Percentiles rank a stretch among this genome's conserved stretches.
These are phyloP conservation scores for Aspidiotus destructor DNA, from an alignment of 2,888 invertebrate species.

Conservation along the genomic window DNA sequence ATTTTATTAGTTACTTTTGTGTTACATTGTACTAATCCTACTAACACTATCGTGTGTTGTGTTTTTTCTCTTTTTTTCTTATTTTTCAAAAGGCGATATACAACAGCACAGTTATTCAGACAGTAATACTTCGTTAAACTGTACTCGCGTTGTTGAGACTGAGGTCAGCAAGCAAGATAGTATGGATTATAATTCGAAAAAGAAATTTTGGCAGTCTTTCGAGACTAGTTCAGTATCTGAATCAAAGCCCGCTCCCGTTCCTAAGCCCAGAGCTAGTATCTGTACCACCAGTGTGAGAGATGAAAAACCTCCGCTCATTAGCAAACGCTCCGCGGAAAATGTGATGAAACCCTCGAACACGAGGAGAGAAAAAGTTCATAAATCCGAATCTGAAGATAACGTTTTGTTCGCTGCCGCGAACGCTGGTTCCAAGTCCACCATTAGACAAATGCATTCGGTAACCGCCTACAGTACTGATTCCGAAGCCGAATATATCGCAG, in stretches of 20 bases:
- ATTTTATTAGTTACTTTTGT: neutral
- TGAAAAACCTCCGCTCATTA: conserved; percentile 9
- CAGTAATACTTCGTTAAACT: conserved; percentile 12
- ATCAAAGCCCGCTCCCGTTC: conserved; percentile 12
- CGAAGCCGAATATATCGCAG: conserved; percentile 39
- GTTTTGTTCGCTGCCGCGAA: conserved; percentile 1
- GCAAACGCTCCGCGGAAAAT: conserved; percentile 20
- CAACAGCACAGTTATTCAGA: conserved; percentile 26
- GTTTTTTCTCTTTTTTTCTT: conserved; percentile 23
- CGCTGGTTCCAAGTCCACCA: neutral
- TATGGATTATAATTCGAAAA: conserved; percentile 24
- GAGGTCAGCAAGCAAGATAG: conserved; percentile 13
- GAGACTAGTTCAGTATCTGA: conserved; percentile 12
- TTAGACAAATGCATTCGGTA: conserved; percentile 20
- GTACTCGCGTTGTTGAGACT: conserved; percentile 6
- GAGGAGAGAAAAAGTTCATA: neutral
- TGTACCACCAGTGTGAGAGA: conserved; percentile 12
- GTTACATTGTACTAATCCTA: conserved; percentile 23
- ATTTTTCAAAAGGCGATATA: conserved; percentile 26
- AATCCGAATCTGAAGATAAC: conserved; percentile 19
- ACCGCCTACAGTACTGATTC: conserved; percentile 36
- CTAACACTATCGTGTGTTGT: conserved; percentile 24
- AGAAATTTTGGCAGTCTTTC: conserved; percentile 29
- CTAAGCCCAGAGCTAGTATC: conserved; percentile 26
- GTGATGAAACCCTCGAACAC: neutral